Percentiles rank a stretch among this genome's conserved stretches.
Evolutionary conservation across 1,140 invertebrate species (phyloP).

Genomic region (Nephila pilipes): DNA sequence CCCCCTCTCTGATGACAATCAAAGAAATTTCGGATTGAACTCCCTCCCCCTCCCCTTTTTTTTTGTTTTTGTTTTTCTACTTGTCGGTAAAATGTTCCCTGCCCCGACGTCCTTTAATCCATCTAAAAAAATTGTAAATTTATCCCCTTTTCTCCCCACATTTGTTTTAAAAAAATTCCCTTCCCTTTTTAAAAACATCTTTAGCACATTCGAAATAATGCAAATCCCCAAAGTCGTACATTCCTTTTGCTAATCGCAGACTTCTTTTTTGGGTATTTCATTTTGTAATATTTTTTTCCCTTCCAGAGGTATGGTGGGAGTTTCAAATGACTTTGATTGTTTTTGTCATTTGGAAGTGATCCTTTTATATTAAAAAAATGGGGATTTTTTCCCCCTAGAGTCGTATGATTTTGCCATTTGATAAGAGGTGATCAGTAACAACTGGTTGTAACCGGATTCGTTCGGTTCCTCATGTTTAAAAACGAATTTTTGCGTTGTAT

Average conservation of each 20-base stretch:
- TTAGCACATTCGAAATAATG: not conserved
- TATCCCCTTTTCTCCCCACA: not conserved
- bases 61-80: not conserved
- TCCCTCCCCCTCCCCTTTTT: not conserved
- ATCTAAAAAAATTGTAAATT: not conserved
- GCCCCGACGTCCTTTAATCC: not conserved
- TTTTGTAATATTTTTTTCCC: too few relatives aligned
- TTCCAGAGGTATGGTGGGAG: too few relatives aligned
- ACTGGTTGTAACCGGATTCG: too few relatives aligned
- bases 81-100: not conserved
- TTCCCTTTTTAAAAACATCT: not conserved
- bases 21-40: not conserved
- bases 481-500: too few relatives aligned
- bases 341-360: too few relatives aligned
- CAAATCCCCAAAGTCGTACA: not conserved
- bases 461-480: too few relatives aligned
- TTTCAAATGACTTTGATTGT: too few relatives aligned
- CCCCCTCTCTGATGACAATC: constrained; percentile 22
- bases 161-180: not conserved
- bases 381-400: too few relatives aligned
- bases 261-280: not conserved
- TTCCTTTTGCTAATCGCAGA: not conserved
- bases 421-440: too few relatives aligned
- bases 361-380: too few relatives aligned
- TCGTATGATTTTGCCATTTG: too few relatives aligned